Percentiles rank a stretch among this genome's conserved stretches.
phyloP scores from a whole-genome alignment of 2,888 invertebrate genomes.

The Chesias legatella region DNA sequence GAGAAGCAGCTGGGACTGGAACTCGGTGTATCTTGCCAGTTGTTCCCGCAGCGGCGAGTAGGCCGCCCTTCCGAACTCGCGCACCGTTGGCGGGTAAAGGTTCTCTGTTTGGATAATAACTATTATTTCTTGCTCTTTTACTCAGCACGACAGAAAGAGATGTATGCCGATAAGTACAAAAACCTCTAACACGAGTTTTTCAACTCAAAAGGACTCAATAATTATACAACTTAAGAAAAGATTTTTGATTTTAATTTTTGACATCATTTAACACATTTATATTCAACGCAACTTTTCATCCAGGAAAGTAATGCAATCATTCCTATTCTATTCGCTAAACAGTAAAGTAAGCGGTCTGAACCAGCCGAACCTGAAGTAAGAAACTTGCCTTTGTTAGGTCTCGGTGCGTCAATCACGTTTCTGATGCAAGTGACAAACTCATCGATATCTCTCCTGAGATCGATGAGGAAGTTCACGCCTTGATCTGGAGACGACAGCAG shows the following conservation, averaged over 20 bases:
- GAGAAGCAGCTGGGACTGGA: conserved; percentile 50
- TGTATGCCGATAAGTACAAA: too few relatives aligned
- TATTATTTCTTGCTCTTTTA: neutral
- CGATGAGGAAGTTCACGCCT: conserved; percentile 47
- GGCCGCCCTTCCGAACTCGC: conserved; percentile 57
- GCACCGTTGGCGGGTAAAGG: conserved; percentile 36
- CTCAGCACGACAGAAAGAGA: too few relatives aligned
- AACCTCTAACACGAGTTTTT: too few relatives aligned
- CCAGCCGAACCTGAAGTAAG: too few relatives aligned
- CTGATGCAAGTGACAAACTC: conserved; percentile 53
- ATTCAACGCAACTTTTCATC: too few relatives aligned
- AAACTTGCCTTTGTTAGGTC: conserved; percentile 49
- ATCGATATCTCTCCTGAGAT: conserved; percentile 56
- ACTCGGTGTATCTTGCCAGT: conserved; percentile 54
- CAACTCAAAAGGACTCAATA: too few relatives aligned
- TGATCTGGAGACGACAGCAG: conserved; percentile 54
- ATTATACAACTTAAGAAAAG: too few relatives aligned
- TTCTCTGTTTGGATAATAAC: conserved; percentile 41
- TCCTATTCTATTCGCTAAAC: too few relatives aligned
- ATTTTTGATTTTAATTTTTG: too few relatives aligned
- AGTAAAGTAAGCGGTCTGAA: too few relatives aligned
- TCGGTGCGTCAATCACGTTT: conserved; percentile 46
- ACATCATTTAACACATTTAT: too few relatives aligned
- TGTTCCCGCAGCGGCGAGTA: conserved; percentile 60
- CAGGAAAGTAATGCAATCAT: too few relatives aligned